Base-by-base conservation (phyloP, 2,797 vertebrate species). In the Hyperoplus immaculatus region DNA sequence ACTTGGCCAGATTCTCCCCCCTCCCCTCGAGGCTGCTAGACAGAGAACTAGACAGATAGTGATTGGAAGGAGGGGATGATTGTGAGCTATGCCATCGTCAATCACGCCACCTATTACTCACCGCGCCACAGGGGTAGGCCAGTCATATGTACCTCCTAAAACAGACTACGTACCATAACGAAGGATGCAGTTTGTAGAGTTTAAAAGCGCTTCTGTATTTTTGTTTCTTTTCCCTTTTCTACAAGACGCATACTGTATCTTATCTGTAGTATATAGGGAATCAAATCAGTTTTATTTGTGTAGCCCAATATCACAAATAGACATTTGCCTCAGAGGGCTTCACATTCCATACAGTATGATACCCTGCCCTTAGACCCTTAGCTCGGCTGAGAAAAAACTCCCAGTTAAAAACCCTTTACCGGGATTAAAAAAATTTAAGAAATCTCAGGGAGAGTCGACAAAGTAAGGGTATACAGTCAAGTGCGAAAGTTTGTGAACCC, bases 31-130 rank as follows among this genome's bases (percentile, higher is more conserved):
- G 85, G 85, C 73, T 0, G 41, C 69, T 55, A 38, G 66, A 85
- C 72, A 5, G 55, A 61, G 41, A 80, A 86, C 38, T 4, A 77
- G 83, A 87, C 85, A 46, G 69, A 87, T 84, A 79, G 76, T 85
- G 83, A 89, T 88, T 83, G 69, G 87, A 59, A 62, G 67, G 79
- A 59, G 61, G 75, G 67, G 50, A 47, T 73, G 74, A 80, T 86
- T 80, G 71, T 83, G 82, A 87, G 85, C 78, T 60, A 63, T 87
- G 90, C 81, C 86, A 83, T 73, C 78, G 76, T 89, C 88, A 92
- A 89, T 92, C 88, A 83, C 58, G 7, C 45, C 67, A 64, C 42
- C 83, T 81, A 91, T 93, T 91, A 91, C 78, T 91, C 91, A 87
- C 75, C 59, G 70, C 72, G 74, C 84, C 58, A 85, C 83, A 45